Evolutionary conservation across 2,113 vertebrate genomes (phyloP).

Genomic region (Hippoglossus stenolepis): DNA sequence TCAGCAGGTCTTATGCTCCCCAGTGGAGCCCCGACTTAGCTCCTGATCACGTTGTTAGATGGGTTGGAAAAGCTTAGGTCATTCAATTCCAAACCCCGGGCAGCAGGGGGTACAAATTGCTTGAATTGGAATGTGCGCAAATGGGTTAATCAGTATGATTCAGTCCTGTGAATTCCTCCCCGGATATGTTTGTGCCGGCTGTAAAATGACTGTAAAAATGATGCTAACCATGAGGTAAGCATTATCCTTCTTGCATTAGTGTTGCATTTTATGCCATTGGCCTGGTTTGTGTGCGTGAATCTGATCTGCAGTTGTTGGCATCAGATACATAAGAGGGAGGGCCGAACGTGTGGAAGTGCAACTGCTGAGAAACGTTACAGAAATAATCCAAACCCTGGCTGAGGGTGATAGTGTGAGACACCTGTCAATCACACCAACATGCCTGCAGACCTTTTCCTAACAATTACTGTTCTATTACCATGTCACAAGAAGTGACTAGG

Average conservation of each 20-base stretch:
- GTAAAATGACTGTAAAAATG: conserved; percentile 1
- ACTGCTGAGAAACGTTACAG: background rate
- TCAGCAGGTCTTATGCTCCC: conserved; percentile 31
- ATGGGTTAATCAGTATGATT: conserved; percentile 31
- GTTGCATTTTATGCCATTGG: background rate
- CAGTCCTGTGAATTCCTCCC: background rate
- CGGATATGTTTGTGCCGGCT: background rate
- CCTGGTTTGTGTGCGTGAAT: too few relatives aligned
- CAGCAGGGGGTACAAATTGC: background rate
- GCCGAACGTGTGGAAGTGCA: too few relatives aligned
- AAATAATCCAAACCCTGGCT: background rate
- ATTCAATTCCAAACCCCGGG: background rate
- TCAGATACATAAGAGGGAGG: too few relatives aligned
- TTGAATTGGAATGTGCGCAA: conserved; percentile 18
- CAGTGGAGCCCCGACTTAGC: conserved; percentile 36
- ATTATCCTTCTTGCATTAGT: background rate
- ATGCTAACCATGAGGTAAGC: background rate
- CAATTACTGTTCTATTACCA: background rate
- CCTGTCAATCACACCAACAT: conserved; percentile 56
- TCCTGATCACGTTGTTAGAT: conserved; percentile 47
- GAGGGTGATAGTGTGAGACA: background rate
- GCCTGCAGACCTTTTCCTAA: background rate
- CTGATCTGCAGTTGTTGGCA: too few relatives aligned
- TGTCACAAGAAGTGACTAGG: background rate
- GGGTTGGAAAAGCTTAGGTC: conserved; percentile 15